Conservation (phyloP, 2,113 vertebrate species). For the Empidonax traillii region DNA sequence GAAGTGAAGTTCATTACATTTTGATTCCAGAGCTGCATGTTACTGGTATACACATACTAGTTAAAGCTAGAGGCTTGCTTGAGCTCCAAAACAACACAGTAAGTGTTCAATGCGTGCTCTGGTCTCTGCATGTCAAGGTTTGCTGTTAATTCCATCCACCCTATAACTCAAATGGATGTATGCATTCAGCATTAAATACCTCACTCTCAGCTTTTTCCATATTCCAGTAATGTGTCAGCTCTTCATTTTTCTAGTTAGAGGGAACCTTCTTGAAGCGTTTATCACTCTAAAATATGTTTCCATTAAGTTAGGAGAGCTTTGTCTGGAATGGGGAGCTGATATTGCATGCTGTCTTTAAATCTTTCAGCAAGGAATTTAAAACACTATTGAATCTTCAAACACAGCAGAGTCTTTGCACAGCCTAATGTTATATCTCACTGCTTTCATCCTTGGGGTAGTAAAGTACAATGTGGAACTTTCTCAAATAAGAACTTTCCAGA, state of each 20-base stretch:
- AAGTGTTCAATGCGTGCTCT: neutral
- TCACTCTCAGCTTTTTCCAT: neutral
- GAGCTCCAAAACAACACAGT: neutral
- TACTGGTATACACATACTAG: accelerated
- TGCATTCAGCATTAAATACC: neutral
- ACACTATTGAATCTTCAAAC: neutral
- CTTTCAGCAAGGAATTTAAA: neutral
- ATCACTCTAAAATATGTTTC: neutral
- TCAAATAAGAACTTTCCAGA: neutral
- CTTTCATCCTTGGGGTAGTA: neutral
- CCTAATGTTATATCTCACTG: neutral
- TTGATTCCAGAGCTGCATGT: neutral
- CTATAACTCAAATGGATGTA: neutral
- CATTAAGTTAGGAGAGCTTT: neutral
- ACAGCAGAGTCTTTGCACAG: neutral
- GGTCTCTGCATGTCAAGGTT: neutral
- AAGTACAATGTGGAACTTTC: neutral
- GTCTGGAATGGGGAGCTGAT: neutral
- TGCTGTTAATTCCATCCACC: neutral
- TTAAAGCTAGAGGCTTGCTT: neutral
- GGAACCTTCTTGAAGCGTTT: neutral
- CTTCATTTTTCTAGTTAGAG: neutral
- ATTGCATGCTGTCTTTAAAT: neutral
- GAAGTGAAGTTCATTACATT: neutral
- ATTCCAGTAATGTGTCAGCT: neutral